These are phyloP conservation scores for Dinomys branickii DNA, from an alignment of 2,113 vertebrate genomes.

Conservation along the genomic window DNA sequence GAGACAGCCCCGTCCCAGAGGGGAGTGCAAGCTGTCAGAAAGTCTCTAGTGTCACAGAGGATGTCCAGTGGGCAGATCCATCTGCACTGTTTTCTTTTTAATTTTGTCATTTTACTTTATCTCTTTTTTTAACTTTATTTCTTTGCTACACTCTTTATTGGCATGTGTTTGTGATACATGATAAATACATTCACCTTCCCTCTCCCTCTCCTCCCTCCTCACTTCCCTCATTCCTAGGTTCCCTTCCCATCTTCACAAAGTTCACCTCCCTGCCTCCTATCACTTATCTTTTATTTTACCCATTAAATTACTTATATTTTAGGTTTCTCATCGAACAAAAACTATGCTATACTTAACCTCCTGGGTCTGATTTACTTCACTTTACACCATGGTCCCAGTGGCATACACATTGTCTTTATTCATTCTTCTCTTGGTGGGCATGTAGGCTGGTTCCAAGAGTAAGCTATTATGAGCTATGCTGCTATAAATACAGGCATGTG, in stretches of 20 bases:
- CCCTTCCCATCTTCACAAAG: background rate
- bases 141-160: background rate
- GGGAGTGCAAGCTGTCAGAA: accelerated
- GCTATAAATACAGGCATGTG: background rate
- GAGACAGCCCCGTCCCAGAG: background rate
- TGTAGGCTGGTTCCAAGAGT: background rate
- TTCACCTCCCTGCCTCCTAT: background rate
- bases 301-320: background rate
- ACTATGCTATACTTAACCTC: background rate
- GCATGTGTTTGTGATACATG: background rate
- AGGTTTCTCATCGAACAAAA: background rate
- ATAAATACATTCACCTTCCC: background rate
- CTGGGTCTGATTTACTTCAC: background rate
- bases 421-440: background rate
- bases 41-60: background rate
- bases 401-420: background rate
- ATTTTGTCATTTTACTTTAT: background rate
- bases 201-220: background rate
- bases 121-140: background rate
- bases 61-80: background rate
- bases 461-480: background rate
- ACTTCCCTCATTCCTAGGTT: background rate
- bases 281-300: background rate
- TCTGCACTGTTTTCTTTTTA: background rate
- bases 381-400: background rate